Evolutionary conservation across 2,888 invertebrate species (phyloP), one percentile per base, ranked within the genome.

Genomic region (Myopa testacea): DNA sequence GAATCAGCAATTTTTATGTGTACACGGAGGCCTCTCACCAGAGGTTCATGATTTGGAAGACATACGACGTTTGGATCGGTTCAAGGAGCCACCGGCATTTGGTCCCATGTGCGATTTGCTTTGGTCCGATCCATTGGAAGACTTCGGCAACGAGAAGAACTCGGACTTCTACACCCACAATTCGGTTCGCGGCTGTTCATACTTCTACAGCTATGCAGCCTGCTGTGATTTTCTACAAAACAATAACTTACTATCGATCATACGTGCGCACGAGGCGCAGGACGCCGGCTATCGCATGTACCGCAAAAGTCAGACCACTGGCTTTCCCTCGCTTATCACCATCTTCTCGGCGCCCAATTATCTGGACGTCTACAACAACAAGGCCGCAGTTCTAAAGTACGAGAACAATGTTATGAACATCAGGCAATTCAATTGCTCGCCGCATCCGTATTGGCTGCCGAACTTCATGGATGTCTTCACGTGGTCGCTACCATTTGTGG

Each of bases 391-490:
- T 90, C 93, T 99, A 89, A 99, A 99, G 91, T 99, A 99, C 92
- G 99, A 99, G 92, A 99, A 99, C 92, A 99, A 99, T 92, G 99
- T 99, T 87, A 99, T 99, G 99, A 99, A 99, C 91, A 99, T 99
- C 87, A 94, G 99, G 88, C 99, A 99, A 92, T 99, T 99, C 92
- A 99, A 99, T 91, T 99, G 98, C 92, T 98, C 98, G 84, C 98
- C 98, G 81, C 99, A 99, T 91, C 99, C 99, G 60, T 99, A 99
- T 90, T 99, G 99, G 99, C 91, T 99, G 91, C 99, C 99, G 86
- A 99, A 99, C 91, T 99, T 99, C 91, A 99, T 99, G 99, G 99
- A 99, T 91, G 99, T 99, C 80, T 99, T 99, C 92, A 99, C 99
- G 86, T 99, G 99, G 99, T 99, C 98, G 84, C 92, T 99, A 90